Base-by-base conservation (phyloP, 2,797 vertebrate genomes). In the Anolis apletophallus region DNA sequence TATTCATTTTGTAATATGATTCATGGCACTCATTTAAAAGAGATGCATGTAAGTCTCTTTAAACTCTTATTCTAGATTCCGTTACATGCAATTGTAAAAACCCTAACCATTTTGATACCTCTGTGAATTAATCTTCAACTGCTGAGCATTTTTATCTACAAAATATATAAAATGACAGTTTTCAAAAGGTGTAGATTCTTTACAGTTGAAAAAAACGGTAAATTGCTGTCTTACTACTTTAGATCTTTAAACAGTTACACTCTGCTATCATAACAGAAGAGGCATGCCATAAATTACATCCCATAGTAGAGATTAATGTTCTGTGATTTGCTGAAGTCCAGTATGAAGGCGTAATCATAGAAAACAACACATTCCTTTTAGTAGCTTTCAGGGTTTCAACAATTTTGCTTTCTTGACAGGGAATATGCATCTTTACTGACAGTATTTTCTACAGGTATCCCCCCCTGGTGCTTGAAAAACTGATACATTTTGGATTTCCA, bases 401-500 rank as follows among this genome's bases (percentile, higher is more conserved):
- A 46, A 3, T 46, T 6, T 29, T 46, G 73, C 0, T 73, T 83
- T 74, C 19, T 36, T 46, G 54, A 83, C 11, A 73, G 5, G 61
- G 16, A 29, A 21, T 67, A 2, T 52, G 64, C 12, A 3, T 21
- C 80, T 69, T 81, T 68, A 52, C n/a, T 81, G 29, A 21, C 46
- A n/a, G 17, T 8, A 40, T 59, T 40, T 69, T 52, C 40, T 64
- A 64, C 32, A 67, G 16, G n/a, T 69, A n/a, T 21, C 12, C 61
- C 61, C 26, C 12, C 61, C 12, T 29, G 7, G 23, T 61, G 61
- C 26, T 64, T 29, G 26, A 64, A 29, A 64, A 29, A 29, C 16
- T 57, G 46, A 11, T 29, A 73, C 29, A 46, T 46, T 34, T 83
- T 71, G 52, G 10, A 85, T 79, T 85, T 78, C 75, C 55, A 57